Evolutionary conservation across 1,140 invertebrate genomes (phyloP).

Genomic region (Tetragnatha versicolor): DNA sequence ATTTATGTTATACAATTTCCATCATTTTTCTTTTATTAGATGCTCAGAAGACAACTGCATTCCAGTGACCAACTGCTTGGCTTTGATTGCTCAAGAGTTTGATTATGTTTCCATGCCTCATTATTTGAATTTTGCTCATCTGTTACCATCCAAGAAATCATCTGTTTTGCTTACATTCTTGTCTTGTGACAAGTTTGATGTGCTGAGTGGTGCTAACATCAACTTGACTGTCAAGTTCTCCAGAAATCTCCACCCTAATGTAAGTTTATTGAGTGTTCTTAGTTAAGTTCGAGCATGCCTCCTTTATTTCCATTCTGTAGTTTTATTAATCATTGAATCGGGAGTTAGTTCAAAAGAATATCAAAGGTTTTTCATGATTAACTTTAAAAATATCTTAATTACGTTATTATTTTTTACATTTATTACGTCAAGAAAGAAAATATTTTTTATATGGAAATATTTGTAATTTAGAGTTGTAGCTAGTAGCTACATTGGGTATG

Average conservation of each 20-base stretch:
- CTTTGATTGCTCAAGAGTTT: slow-evolving; percentile 36
- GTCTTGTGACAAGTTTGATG: not conserved
- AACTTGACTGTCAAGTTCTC: slow-evolving; percentile 8
- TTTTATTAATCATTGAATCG: too few relatives aligned
- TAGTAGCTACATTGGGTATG: too few relatives aligned
- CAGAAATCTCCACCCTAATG: not conserved
- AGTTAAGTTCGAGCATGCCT: too few relatives aligned
- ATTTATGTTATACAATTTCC: not conserved
- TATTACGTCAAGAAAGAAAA: too few relatives aligned
- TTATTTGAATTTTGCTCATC: not conserved
- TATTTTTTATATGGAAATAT: too few relatives aligned
- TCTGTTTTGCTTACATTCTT: slow-evolving; percentile 6
- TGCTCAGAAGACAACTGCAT: not conserved
- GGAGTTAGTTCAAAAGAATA: too few relatives aligned
- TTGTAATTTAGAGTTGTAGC: too few relatives aligned
- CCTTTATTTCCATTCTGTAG: too few relatives aligned
- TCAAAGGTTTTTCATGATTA: too few relatives aligned
- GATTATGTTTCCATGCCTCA: slow-evolving; percentile 27
- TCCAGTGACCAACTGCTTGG: not conserved
- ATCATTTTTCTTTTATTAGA: not conserved
- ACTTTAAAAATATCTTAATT: too few relatives aligned
- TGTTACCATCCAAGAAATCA: not conserved
- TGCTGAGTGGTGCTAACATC: not conserved
- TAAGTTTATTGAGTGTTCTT: slow-evolving; percentile 1
- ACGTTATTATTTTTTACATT: too few relatives aligned